phyloP scores from a whole-genome alignment of 92 coral and sea anemone genomes.

The Scolanthus callimorphus region DNA sequence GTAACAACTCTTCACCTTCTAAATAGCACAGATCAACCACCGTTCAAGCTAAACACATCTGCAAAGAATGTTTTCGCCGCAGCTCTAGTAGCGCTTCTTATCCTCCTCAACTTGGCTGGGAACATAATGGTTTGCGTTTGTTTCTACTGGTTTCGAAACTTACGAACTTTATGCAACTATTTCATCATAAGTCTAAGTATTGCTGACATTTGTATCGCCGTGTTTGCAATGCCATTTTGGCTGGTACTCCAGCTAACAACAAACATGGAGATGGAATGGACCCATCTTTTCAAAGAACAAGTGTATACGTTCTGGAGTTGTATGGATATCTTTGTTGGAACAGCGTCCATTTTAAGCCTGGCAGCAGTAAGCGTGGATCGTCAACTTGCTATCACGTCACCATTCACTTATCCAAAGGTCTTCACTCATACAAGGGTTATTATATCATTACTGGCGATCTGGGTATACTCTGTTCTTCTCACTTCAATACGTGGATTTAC shows the following conservation, averaged over 20 bases:
- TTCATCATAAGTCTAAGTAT: constrained; percentile 90
- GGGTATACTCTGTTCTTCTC: constrained; percentile 72
- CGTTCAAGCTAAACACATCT: constrained; percentile 36
- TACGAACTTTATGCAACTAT: constrained; percentile 85
- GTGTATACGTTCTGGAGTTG: constrained; percentile 66
- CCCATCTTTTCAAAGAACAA: constrained; percentile 10
- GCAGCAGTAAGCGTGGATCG: constrained; percentile 97
- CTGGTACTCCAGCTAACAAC: constrained; percentile 58
- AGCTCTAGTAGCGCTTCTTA: constrained; percentile 74
- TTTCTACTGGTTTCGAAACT: constrained; percentile 65
- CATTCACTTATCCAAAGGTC: constrained; percentile 69
- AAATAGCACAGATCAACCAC: neutral
- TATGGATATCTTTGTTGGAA: constrained; percentile 73
- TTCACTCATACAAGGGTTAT: constrained; percentile 72
- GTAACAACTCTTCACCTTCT: no score
- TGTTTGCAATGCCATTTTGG: constrained; percentile 93
- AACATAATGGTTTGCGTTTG: constrained; percentile 79
- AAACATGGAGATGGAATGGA: constrained; percentile 36
- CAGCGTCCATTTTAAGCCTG: constrained; percentile 84
- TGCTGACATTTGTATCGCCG: constrained; percentile 83
- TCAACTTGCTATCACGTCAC: constrained; percentile 84
- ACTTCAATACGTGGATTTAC: constrained; percentile 23
- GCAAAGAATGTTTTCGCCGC: constrained; percentile 64
- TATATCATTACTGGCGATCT: constrained; percentile 55
- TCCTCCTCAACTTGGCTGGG: constrained; percentile 66